Evolutionary conservation across 2,797 vertebrate species (phyloP), one percentile per base, ranked within the genome.

Genomic region (Enteromius treurensis): DNA sequence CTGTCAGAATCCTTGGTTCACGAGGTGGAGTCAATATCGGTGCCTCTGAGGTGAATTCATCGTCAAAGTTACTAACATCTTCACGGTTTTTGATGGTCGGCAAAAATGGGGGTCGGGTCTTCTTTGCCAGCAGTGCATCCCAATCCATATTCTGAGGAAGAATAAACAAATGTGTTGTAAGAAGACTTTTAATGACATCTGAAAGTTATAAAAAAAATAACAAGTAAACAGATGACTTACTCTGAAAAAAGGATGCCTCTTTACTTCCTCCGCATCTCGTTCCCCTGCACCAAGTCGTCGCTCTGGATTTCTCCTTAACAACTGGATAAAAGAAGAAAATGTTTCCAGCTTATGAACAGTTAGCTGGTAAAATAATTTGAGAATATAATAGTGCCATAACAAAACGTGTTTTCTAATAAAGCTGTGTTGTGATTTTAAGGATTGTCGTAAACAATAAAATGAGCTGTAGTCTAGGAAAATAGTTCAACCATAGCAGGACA

Each of bases 11-110:
- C 93, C 98, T 93, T 51, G 98, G 97, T 92, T 99, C 98, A 89
- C 97, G 95, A 80, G 98, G 98, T 29, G 98, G 98, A 89, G 98
- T 99, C 88, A 99, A 93, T 92, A 98, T 96, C 45, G 98, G 97
- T 77, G 95, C 97, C 95, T 99, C 98, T 77, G 98, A 99, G 94
- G 98, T 99, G 96, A 99, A 99, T 95, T 99, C 98, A 15, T 99
- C 97, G 32, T 99, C 98, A 26, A 99, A 99, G 92, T 99, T 99
- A 93, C 98, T 99, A 92, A 99, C 98, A 17, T 99, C 98, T 92
- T 96, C 98, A 80, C 96, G 77, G 82, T 95, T 96, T 94, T 96
- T 95, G 87, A 99, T 98, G 74, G 94, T 97, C 32, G 98, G 98
- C 74, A 98, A 94, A 4, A 99, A 99, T 0, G 98, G 98, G 0